Evolutionary conservation across 2,113 vertebrate genomes (phyloP).

Genomic region (Phycodurus eques): DNA sequence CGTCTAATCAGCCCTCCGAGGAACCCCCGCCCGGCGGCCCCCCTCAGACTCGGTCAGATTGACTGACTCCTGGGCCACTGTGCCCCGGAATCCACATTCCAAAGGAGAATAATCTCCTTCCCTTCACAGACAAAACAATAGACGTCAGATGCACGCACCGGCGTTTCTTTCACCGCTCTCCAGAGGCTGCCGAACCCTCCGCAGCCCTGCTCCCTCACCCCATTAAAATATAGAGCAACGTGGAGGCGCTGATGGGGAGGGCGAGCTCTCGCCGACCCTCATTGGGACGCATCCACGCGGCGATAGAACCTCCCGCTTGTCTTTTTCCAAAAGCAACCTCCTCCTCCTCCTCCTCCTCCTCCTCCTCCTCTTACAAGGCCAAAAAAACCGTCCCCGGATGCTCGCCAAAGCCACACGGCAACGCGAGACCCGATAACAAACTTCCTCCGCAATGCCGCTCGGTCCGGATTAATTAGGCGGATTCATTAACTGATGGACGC

Average conservation of each 20-base stretch:
- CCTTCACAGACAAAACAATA: constrained; percentile 47
- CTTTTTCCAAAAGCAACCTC: constrained; percentile 3
- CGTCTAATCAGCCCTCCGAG: constrained; percentile 99
- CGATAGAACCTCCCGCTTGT: background rate
- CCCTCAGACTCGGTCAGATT: constrained; percentile 72
- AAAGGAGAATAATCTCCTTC: constrained; percentile 67
- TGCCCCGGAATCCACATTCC: constrained; percentile 73
- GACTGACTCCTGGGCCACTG: constrained; percentile 75
- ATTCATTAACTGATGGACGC: constrained; percentile 72
- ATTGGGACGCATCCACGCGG: constrained; percentile 37
- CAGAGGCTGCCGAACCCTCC: constrained; percentile 39
- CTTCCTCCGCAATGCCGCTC: constrained; percentile 38
- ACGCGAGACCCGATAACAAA: constrained; percentile 49
- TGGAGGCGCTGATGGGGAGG: constrained; percentile 64
- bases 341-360: background rate
- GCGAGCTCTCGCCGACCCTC: constrained; percentile 55
- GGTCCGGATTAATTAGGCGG: constrained; percentile 67
- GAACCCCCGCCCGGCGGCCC: constrained; percentile 80
- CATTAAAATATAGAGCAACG: constrained; percentile 68
- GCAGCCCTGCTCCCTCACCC: constrained; percentile 46
- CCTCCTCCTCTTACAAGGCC: constrained; percentile 10
- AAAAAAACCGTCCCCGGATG: constrained; percentile 21
- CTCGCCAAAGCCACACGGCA: constrained; percentile 23
- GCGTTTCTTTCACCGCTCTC: constrained; percentile 52
- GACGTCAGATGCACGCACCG: constrained; percentile 53